These are phyloP conservation scores for Chaetophractus vellerosus DNA, from an alignment of 2,797 vertebrate genomes.

Conservation along the genomic window DNA sequence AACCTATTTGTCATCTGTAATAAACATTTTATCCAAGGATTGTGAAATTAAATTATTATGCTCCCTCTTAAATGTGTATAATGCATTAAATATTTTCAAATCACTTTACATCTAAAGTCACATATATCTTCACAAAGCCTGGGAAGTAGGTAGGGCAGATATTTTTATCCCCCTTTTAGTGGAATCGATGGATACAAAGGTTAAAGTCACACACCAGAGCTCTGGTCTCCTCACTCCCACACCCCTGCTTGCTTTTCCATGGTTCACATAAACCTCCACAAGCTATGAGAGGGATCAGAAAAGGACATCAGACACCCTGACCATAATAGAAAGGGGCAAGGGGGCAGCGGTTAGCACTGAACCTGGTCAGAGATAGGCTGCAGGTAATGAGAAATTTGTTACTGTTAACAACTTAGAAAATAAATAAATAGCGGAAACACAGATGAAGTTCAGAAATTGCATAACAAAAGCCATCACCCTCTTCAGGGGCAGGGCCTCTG, in stretches of 20 bases:
- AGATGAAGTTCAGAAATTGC: slow-evolving; percentile 67
- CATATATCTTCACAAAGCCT: not conserved
- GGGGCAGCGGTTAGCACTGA: not conserved
- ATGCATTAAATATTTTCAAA: slow-evolving; percentile 33
- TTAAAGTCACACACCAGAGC: slow-evolving; percentile 35
- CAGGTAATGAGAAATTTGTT: slow-evolving; percentile 42
- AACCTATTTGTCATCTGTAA: not conserved
- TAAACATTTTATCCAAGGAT: not conserved
- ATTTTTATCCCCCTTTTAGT: slow-evolving; percentile 33
- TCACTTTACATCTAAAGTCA: slow-evolving; percentile 12
- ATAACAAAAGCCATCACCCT: slow-evolving; percentile 50
- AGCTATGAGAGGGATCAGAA: slow-evolving; percentile 25
- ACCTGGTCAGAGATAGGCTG: not conserved
- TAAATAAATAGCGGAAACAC: slow-evolving; percentile 71
- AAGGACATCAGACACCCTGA: not conserved
- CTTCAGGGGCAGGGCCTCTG: slow-evolving; percentile 37
- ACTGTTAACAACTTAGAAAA: slow-evolving; percentile 63
- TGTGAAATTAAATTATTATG: not conserved
- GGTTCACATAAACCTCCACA: slow-evolving; percentile 7
- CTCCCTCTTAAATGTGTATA: not conserved
- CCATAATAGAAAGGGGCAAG: not conserved
- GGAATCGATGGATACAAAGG: not conserved
- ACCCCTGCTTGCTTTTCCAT: not conserved
- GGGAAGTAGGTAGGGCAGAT: not conserved
- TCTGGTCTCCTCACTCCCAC: not conserved